Base-by-base conservation (phyloP, 2,113 vertebrate species). In the Trematocara marginatum region DNA sequence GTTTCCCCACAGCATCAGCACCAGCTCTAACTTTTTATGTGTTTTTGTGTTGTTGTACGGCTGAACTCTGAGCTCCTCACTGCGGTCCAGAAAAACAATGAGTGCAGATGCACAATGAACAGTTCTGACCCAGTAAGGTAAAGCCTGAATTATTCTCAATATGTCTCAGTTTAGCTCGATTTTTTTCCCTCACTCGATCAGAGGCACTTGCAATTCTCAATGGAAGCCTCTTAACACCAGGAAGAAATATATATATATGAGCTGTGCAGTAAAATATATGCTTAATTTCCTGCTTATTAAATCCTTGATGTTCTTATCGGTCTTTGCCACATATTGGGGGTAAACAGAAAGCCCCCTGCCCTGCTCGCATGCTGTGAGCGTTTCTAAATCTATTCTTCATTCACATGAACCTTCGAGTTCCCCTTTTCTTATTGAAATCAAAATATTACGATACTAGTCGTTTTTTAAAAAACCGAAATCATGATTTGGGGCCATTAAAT, bases 121-220 rank as follows among this genome's bases (percentile, higher is more conserved):
- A 57, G 26, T 11, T 47, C 69, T 69, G 78, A 82, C 57, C 74
- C 49, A 57, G 18, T 35, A 42, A 66, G 56, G 47, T 34, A 42
- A 49, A 49, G 42, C 23, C 69, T 76, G 23, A 49, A 49, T 76
- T 12, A 66, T n/a, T 26, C 29, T 16, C 18, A 38, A 15, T 59
- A 11, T 18, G 6, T 29, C 42, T 29, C 69, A 10, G 15, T 47
- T 29, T 47, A 29, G 23, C 23, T 74, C 40, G 23, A 47, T 47
- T 74, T 47, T 47, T 5, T n/a, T 0, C 31, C 15, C 34, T 7
- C 8, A 4, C 34, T 18, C 6, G 7, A 29, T 57, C 15, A 78
- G 23, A n/a, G 42, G 6, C 16, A 23, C 29, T 38, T 11, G 23
- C 1, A n/a, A 52, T 53, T 31, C 11, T 23, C 5, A 53, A 38